Conservation (phyloP, 2,888 invertebrate species). For the Philereme transversata region DNA sequence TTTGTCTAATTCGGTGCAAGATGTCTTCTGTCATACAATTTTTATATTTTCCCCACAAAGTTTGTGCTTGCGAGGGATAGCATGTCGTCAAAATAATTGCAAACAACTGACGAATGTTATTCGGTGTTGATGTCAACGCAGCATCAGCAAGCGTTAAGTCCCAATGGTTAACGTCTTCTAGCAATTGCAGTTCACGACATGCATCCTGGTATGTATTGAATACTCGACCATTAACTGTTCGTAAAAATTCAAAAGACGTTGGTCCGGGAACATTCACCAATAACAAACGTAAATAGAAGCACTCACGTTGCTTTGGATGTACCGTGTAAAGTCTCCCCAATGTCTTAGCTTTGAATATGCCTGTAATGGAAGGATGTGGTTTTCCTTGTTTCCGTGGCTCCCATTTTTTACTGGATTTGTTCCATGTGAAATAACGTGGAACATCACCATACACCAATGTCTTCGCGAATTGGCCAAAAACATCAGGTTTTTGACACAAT, state of each 20-base stretch:
- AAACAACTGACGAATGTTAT: neutral
- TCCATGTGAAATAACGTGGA: slow-evolving; percentile 32
- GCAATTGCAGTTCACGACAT: slow-evolving; percentile 40
- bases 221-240: slow-evolving; percentile 29
- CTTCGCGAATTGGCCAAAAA: slow-evolving; percentile 14
- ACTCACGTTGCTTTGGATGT: slow-evolving; percentile 39
- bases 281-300: slow-evolving; percentile 38
- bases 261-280: slow-evolving; percentile 37
- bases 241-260: slow-evolving; percentile 33
- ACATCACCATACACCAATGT: slow-evolving; percentile 33
- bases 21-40: no score
- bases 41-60: no score
- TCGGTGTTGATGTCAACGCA: neutral
- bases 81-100: no score
- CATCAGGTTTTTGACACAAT: slow-evolving; percentile 9
- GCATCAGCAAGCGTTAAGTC: slow-evolving; percentile 38
- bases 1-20: no score
- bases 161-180: slow-evolving; percentile 49
- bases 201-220: slow-evolving; percentile 41
- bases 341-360: slow-evolving; percentile 35
- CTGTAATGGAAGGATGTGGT: slow-evolving; percentile 31
- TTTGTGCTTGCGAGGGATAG: no score
- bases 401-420: slow-evolving; percentile 22
- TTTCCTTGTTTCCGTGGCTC: slow-evolving; percentile 38
- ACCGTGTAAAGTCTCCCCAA: slow-evolving; percentile 39